Conservation (phyloP, 2,113 vertebrate species). For the Anser brachyrhynchus region DNA sequence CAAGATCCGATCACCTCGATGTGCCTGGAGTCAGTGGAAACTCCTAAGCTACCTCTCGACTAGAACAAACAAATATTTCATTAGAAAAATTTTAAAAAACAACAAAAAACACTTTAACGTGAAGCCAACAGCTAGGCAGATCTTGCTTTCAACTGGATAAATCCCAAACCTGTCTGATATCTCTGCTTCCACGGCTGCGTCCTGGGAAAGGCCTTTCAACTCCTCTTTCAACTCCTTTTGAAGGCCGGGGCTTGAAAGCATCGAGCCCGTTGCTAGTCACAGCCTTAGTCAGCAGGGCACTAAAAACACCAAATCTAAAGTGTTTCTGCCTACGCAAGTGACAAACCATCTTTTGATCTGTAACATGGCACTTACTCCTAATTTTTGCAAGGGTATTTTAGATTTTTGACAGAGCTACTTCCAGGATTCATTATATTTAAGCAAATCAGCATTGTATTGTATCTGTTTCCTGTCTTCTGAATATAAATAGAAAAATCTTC, state of each 20-base stretch:
- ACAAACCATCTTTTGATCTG: neutral
- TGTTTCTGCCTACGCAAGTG: neutral
- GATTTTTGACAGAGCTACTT: constrained; percentile 32
- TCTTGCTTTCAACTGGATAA: neutral
- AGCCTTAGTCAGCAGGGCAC: neutral
- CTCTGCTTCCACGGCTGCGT: neutral
- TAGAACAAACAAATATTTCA: neutral
- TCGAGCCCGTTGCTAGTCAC: neutral
- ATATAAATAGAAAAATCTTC: constrained; percentile 56
- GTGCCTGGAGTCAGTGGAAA: neutral
- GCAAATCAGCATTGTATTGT: neutral
- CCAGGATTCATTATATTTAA: constrained; percentile 20
- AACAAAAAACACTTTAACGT: neutral
- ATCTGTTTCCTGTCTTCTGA: constrained; percentile 66
- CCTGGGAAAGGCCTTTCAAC: neutral
- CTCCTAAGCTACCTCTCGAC: neutral
- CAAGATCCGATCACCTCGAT: neutral
- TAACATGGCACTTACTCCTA: neutral
- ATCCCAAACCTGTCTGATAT: neutral
- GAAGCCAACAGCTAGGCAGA: neutral
- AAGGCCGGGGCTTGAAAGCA: neutral
- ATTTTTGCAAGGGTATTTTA: neutral
- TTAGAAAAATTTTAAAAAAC: neutral
- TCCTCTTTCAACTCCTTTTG: neutral
- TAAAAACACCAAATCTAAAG: neutral